A percentile compares a stretch with the other conserved stretches of the same genome.
Conservation (phyloP, 2,888 invertebrate genomes). For the Ormia ochracea region DNA sequence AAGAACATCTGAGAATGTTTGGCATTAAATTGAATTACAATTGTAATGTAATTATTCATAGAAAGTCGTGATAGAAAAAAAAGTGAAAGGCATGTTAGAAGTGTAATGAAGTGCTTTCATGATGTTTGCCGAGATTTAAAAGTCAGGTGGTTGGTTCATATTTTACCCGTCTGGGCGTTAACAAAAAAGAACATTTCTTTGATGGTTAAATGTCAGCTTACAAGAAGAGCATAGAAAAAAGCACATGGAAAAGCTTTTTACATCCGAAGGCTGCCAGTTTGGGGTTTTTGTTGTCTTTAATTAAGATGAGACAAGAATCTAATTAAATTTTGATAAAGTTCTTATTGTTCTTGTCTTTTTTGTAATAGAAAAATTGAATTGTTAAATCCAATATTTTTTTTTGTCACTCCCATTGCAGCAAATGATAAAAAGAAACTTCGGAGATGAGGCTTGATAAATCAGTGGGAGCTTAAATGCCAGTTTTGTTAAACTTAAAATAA, state of each 20-base stretch:
- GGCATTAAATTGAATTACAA: conserved; percentile 61
- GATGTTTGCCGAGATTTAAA: conserved; percentile 23
- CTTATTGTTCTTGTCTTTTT: neutral
- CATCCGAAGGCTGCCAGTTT: neutral
- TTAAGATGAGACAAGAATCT: conserved; percentile 47
- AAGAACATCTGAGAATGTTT: conserved; percentile 19
- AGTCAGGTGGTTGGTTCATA: conserved; percentile 47
- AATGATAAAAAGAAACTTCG: neutral
- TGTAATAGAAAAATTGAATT: too few species aligned
- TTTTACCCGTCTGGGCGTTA: conserved; percentile 5
- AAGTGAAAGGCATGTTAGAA: conserved; percentile 18
- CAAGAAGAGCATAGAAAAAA: neutral
- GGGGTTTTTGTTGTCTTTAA: conserved; percentile 43
- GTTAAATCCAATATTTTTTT: too few species aligned
- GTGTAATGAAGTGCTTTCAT: conserved; percentile 27
- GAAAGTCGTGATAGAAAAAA: conserved; percentile 25
- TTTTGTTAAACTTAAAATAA: too few species aligned
- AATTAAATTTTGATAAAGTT: conserved; percentile 35
- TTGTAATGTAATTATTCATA: conserved; percentile 61
- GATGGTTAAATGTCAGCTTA: conserved; percentile 48
- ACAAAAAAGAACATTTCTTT: conserved; percentile 27
- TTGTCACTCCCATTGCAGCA: too few species aligned
- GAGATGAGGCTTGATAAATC: too few species aligned
- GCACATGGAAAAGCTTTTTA: conserved; percentile 31
- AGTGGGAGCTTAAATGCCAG: too few species aligned